Percentiles rank a stretch among this genome's conserved stretches.
phyloP scores from a whole-genome alignment of 1,140 invertebrate species.

The Daktulosphaira vitifoliae region DNA sequence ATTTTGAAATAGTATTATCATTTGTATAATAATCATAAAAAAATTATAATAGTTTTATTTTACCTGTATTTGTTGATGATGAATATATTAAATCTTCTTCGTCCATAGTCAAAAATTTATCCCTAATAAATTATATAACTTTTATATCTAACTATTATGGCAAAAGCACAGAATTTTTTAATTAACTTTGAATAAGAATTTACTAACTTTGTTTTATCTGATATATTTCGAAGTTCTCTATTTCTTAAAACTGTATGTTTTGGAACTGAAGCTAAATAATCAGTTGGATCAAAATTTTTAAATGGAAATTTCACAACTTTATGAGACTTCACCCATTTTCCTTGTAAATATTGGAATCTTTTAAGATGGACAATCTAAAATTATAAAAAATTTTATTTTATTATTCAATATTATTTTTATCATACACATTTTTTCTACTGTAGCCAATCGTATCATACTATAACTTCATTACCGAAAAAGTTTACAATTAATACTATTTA shows the following conservation, averaged over 20 bases:
- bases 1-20: too few relatives aligned
- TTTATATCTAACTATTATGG: too few relatives aligned
- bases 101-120: neutral
- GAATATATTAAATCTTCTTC: neutral
- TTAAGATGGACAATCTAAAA: conserved; percentile 79
- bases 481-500: too few relatives aligned
- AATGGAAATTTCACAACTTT: conserved; percentile 83
- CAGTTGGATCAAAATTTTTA: conserved; percentile 70
- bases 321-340: conserved; percentile 86
- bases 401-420: neutral
- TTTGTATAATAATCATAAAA: too few relatives aligned
- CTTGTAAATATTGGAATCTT: conserved; percentile 78
- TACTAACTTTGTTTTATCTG: neutral
- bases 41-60: too few relatives aligned
- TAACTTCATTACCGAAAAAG: too few relatives aligned
- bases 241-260: conserved; percentile 61
- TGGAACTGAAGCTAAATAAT: conserved; percentile 66
- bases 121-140: neutral
- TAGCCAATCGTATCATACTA: too few relatives aligned
- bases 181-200: too few relatives aligned
- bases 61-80: neutral
- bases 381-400: conserved; percentile 6
- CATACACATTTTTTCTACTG: too few relatives aligned
- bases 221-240: conserved; percentile 30
- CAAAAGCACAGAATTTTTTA: too few relatives aligned